These are phyloP conservation scores for Acestrorhynchus altus DNA, from an alignment of 2,797 vertebrate species.

Conservation along the genomic window DNA sequence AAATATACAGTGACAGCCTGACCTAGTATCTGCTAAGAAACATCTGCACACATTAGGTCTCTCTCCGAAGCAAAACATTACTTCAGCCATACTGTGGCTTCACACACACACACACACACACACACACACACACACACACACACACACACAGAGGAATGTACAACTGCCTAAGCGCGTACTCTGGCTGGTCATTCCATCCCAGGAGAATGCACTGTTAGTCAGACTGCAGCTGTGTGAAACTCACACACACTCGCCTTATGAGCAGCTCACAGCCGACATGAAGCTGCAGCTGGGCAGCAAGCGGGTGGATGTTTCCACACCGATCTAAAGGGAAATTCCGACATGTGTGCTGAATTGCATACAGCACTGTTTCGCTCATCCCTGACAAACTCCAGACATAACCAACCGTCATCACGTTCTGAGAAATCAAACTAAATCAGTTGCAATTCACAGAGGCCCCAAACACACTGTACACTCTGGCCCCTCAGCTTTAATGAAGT, in stretches of 20 bases:
- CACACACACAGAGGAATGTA: conserved; percentile 18
- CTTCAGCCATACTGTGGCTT: background rate
- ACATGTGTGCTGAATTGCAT: conserved; percentile 39
- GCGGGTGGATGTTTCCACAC: conserved; percentile 45
- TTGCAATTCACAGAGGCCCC: background rate
- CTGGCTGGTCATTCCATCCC: conserved; percentile 40
- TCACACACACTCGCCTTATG: conserved; percentile 37
- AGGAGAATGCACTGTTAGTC: conserved; percentile 46
- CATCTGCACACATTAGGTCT: conserved; percentile 16
- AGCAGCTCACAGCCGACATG: conserved; percentile 29
- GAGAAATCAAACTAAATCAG: conserved; percentile 18
- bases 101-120: conserved; percentile 5
- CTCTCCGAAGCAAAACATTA: background rate
- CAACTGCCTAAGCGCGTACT: conserved; percentile 44
- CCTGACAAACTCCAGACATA: conserved; percentile 34
- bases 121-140: conserved; percentile 18
- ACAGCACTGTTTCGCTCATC: conserved; percentile 36
- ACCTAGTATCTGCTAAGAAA: conserved; percentile 18
- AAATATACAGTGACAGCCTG: conserved; percentile 24
- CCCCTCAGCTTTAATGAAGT: conserved; percentile 1
- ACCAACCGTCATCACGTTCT: conserved; percentile 38
- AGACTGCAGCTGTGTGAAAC: conserved; percentile 49
- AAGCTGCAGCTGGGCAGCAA: conserved; percentile 51
- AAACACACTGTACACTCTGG: conserved; percentile 8
- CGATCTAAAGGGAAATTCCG: conserved; percentile 56